Evolutionary conservation across 2,888 invertebrate species (phyloP), one percentile per base, ranked within the genome.

Genomic region (Congeria kusceri): DNA sequence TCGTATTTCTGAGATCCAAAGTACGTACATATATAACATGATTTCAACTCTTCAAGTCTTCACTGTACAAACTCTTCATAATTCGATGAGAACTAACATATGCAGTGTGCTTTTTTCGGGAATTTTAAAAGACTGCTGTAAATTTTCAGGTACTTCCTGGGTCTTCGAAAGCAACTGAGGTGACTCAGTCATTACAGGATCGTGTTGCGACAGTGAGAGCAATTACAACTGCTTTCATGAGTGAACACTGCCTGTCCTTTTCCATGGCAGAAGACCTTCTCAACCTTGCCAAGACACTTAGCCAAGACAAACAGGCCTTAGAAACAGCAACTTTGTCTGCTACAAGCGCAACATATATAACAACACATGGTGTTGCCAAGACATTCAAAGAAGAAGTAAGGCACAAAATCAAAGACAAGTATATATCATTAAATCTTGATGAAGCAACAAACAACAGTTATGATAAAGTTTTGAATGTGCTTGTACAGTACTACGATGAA

Each of bases 391-490:
- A 73, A 20, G 73, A 73, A 23, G n/a, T 73, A 28, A 69, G 49
- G 23, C 25, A 46, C 29, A 68, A 66, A 53, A 27, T 66, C 11
- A 67, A 20, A 61, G 73, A 56, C n/a, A 20, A 46, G 53, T 53
- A 59, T 58, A 13, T 73, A 11, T 73, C 73, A 13, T 46, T 74
- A 20, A 74, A 74, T 53, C 11, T 66, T 39, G 67, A 74, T 44
- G 67, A 74, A 44, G 74, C 74, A 7, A 66, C 67, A 61, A 74
- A 74, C 74, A 74, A 74, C 23, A 74, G 67, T 25, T 67, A 74
- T 53, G 65, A 76, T 56, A 76, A 70, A 28, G 53, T 76, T 23
- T 13, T 76, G 3, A 70, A 76, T 61, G 46, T 76, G 9, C 29
- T 76, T 0, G 49, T 65, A 1, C 70, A 69, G 20, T 75, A 63